Base-by-base conservation (phyloP, 2,113 vertebrate species). In the Chitala chitala region DNA sequence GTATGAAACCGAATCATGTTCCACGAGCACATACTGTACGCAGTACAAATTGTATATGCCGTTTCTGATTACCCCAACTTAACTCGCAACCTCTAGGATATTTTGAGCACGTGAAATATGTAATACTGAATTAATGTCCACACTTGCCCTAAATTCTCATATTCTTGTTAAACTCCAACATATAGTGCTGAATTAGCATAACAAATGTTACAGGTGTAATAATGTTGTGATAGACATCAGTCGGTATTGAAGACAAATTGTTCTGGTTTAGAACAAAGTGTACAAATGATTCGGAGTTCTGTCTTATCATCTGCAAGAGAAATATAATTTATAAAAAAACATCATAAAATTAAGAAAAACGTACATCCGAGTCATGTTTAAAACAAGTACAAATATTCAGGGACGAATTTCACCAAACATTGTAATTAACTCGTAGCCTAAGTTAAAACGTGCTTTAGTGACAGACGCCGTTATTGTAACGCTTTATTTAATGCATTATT, bases 241-340 rank as follows among this genome's bases (percentile, higher is more conserved):
- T 83, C 86, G 86, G 84, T 89, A 85, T 87, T 90, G 88, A 89
- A 89, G 86, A 89, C 89, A 88, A 80, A 83, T 85, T 80, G 82
- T 86, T 88, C 87, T 83, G 86, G 87, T 87, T 87, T 86, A 88
- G 86, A 86, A 86, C 86, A 55, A 75, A 75, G 79, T 85, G 83
- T 84, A 82, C 82, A 81, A 80, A 87, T 89, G 88, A 85, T 87
- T 87, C 88, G 85, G 84, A 86, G 87, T 89, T 89, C 87, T 88
- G 82, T 89, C 85, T 89, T 86, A 83, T 87, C 85, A 85, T 90
- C 87, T 89, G 89, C 82, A 83, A 85, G 81, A 81, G 80, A 87
- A 84, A 84, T 87, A 84, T 87, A n/a, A n/a, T 88, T 88, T 88
- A 83, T 89, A 89, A 87, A 89, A 88, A 44, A 24, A 24, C 5